Base-by-base conservation (phyloP, 2,888 invertebrate genomes). In the Dolichomitus sp. region DNA sequence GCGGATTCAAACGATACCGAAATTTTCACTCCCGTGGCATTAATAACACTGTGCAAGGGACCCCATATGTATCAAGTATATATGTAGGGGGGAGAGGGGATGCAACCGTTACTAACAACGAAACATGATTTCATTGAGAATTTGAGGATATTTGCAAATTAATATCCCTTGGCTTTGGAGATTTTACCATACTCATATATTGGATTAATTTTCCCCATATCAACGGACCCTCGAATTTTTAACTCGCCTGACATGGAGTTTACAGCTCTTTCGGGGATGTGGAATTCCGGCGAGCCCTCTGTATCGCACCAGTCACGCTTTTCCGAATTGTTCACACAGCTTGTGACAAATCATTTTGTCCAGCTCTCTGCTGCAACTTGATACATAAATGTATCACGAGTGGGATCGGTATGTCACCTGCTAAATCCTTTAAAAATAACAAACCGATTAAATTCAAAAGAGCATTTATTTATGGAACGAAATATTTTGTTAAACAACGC, bases 81-180 rank as follows among this genome's bases (percentile, higher is more conserved):
- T 69, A 42, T 14, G 9, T 14, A 11, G 11, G 4, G 52, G 33
- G 11, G 4, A 45, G 33, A 23, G 23, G 23, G 23, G 40, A 65
- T 14, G 30, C 59, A 27, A 40, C 23, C 50, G 37, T 75, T 54
- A 7, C 69, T 11, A 61, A 40, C 37, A 68, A 61, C 57, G 72
- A 77, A 68, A 73, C 59, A 73, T 68, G 68, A 77, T 77, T 81
- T 42, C 63, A 23, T 52, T 48, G 59, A 66, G 42, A 72, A 73
- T 73, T 81, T 61, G 59, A 72, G 57, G 77, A 45, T 66, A 59
- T 73, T 59, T 72, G 76, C 19, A 42, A 54, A 73, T 77, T 77
- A 77, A 81, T 81, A 77, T 73, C 81, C 42, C 50, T 77, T 52
- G 52, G 52, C 27, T 52, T 72, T 69, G 65, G 70, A 65, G 72